Evolutionary conservation across 2,888 invertebrate genomes (phyloP), one percentile per base, ranked within the genome.

Genomic region (Epiblema foenella): DNA sequence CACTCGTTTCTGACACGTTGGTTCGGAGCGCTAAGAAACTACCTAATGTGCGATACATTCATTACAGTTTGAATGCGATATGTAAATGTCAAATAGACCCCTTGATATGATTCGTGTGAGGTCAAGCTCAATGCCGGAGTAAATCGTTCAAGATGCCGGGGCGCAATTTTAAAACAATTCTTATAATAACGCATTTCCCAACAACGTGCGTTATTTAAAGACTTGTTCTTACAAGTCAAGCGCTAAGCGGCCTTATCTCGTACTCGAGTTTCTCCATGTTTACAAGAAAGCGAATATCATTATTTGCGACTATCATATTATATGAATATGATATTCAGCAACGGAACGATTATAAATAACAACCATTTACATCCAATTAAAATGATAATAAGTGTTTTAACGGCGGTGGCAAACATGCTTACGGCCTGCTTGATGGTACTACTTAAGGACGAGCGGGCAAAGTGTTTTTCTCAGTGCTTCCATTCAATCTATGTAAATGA

Each of bases 91-190:
- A 42, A 42, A 42, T 42, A 15, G 42, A n/a, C 42, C n/a, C 42
- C 12, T 15, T 2, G 12, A 5, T 60, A 73, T 75, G 72, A 73
- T 73, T 75, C 74, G 73, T 74, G 74, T 75, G 73, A 74, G 71
- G 72, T 67, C 75, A 60, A 64, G 71, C 60, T 69, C 72, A 76
- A 68, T 69, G 58, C 65, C 74, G 74, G 62, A 69, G 67, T 69
- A 58, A 74, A 54, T 69, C 69, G 71, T 29, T 66, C 70, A 69
- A 75, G 74, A 71, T 71, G 62, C 29, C 66, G 72, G 24, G 49
- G 62, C 68, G 59, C 42, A 46, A 59, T 18, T 60, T 11, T 51
- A 33, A 51, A 63, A 46, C 42, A 33, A 52, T 20, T 54, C 33
- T 65, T 60, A 15, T 69, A 42, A 57, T 63, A 39, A 56, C 42